Base-by-base conservation (phyloP, 1,140 invertebrate species). In the Matsumurasca onukii region DNA sequence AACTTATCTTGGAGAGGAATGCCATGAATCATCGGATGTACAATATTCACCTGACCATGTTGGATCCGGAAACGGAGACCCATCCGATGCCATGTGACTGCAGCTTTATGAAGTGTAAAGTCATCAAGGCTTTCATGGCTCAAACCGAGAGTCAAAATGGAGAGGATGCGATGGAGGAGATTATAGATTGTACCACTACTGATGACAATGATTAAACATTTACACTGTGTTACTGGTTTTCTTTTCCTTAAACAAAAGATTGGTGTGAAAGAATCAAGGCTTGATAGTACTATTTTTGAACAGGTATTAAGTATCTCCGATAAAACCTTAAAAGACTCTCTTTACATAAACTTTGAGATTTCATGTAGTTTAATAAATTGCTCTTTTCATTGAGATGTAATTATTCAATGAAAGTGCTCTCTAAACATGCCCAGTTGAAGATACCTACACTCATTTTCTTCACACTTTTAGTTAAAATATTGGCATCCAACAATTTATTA, bases 61-160 rank as follows among this genome's bases (percentile, higher is more conserved):
- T 92, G 39, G 90, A 94, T 78, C 83, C 89, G 13, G 81, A 86
- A 63, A 80, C 83, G 34, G 81, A 89, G 49, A 85, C 88, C 31
- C 92, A 95, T 78, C 89, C 91, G 0, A 76, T 90, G 27, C 91
- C 91, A 17, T 95, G 92, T 76, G 69, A 80, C 17, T 94, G 92
- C 80, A 80, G 88, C 72, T 83, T 88, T 80, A 90, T 90, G 0
- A 91, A 89, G 77, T 94, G 92, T 77, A 88, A 91, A 73, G 80
- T 94, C 17, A 86, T 87, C 5, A 85, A 85, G 72, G 79, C 82
- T 30, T 86, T 86, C 67, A 80, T 90, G 67, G 76, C 83, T 62
- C 78, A 83, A 24, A 34, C 51, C n/a, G 52, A 63, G 2, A n/a
- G n/a, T n/a, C n/a, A n/a, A n/a, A 55, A 67, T 24, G n/a, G 39